Conservation (phyloP, 2,797 vertebrate species). For the Streptopelia turtur region DNA sequence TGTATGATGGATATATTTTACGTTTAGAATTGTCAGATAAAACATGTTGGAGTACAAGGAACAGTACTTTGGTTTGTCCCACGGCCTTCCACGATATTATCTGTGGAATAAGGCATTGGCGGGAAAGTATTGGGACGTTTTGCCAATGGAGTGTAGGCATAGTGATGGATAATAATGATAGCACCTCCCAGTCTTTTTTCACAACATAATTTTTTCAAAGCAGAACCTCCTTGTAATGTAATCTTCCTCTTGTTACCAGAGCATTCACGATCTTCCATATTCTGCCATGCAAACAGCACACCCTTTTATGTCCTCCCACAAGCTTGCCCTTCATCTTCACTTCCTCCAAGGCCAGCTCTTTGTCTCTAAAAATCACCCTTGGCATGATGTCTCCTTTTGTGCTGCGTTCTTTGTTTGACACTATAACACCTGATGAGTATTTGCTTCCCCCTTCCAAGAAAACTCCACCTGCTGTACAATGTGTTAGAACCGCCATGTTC, state of each 20-base stretch:
- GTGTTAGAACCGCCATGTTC: not conserved
- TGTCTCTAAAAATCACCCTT: slow-evolving; percentile 13
- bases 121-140: not conserved
- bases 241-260: not conserved
- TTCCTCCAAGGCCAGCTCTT: slow-evolving; percentile 32
- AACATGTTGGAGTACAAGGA: not conserved
- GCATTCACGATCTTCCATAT: not conserved
- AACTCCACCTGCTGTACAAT: not conserved
- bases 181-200: not conserved
- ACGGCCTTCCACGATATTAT: not conserved
- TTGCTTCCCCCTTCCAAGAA: not conserved
- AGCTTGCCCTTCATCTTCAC: not conserved
- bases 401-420: not conserved
- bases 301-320: slow-evolving; percentile 40
- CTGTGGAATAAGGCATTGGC: not conserved
- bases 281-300: slow-evolving; percentile 36
- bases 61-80: not conserved
- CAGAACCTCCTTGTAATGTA: not conserved
- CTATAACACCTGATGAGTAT: not conserved
- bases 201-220: not conserved
- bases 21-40: not conserved
- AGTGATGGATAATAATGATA: not conserved
- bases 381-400: slow-evolving; percentile 22
- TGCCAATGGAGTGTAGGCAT: not conserved
- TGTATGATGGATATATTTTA: not conserved